Percentiles rank a stretch among this genome's conserved stretches.
Evolutionary conservation across 2,888 invertebrate genomes (phyloP).

Genomic region (Cantharis nigra): DNA sequence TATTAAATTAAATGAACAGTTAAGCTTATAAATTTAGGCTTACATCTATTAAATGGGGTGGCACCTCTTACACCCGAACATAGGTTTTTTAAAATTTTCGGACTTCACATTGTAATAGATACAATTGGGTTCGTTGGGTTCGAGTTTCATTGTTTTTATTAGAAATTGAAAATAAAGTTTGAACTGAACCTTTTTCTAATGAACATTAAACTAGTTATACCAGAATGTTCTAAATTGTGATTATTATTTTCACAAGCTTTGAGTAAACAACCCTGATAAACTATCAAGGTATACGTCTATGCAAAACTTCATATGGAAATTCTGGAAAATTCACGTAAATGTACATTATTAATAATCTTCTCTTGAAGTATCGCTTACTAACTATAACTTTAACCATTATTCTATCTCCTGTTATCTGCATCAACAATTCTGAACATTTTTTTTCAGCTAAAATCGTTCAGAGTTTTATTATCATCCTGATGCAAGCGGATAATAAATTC

Average conservation of each 20-base stretch:
- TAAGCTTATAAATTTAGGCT: too few species aligned
- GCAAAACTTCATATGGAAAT: background rate
- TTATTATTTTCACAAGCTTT: background rate
- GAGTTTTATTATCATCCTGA: background rate
- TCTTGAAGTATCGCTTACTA: background rate
- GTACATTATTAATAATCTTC: background rate
- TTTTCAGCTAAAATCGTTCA: background rate
- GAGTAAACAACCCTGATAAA: background rate
- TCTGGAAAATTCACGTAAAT: background rate
- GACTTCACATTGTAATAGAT: too few species aligned
- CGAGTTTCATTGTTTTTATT: too few species aligned
- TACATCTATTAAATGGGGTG: too few species aligned
- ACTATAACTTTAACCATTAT: background rate
- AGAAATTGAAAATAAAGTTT: too few species aligned
- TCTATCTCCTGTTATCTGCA: background rate
- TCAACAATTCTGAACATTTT: background rate
- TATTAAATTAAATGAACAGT: too few species aligned
- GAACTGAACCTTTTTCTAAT: background rate
- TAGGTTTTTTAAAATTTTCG: too few species aligned
- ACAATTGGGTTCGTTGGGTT: too few species aligned
- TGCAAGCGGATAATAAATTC: background rate
- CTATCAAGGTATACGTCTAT: background rate
- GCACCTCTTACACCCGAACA: too few species aligned
- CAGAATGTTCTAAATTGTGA: background rate
- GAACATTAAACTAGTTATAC: background rate